Evolutionary conservation across 2,113 vertebrate species (phyloP), one percentile per base, ranked within the genome.

Genomic region (Mohoua ochrocephala): DNA sequence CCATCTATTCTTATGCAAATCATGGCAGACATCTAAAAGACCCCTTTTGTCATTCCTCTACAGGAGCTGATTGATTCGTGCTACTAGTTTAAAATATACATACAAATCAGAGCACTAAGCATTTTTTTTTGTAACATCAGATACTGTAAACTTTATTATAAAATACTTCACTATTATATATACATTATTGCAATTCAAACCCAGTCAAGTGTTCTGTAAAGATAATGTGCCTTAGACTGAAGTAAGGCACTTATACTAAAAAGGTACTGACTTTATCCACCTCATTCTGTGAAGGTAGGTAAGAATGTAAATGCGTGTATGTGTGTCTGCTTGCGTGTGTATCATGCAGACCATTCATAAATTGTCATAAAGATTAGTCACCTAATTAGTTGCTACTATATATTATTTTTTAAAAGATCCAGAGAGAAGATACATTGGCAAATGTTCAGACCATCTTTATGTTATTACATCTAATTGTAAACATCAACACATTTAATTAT

Each of bases 1-100:
- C 1, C 39, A 89, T 85, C 82, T 96, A 96, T 97, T 97, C 96
- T 97, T 97, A 97, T 89, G 91, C 92, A 97, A 98, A 98, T 97
- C 88, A 82, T 95, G 95, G 94, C 93, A 97, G 97, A 57, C 87
- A 96, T 94, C 93, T 80, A 91, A 97, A 97, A 95, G 92, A 96
- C 64, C 84, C 28, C 91, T 94, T 97, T 96, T 96, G 92, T 97
- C 84, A 89, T 87, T 95, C 92, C 91, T 97, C 96, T 95, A 89
- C 87, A 96, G 95, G 89, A 97, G 84, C 9, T 96, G 94, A 97
- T 96, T 97, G 96, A 97, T 93, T 97, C 96, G 91, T 92, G 35
- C 78, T 91, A 89, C 84, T 91, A 86, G 86, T 96, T 95, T 96
- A 95, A 97, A 92, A 95, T 93, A 95, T 68, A 95, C 56, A 93